Conservation (phyloP, 2,888 invertebrate species). For the Drosophila incognita region DNA sequence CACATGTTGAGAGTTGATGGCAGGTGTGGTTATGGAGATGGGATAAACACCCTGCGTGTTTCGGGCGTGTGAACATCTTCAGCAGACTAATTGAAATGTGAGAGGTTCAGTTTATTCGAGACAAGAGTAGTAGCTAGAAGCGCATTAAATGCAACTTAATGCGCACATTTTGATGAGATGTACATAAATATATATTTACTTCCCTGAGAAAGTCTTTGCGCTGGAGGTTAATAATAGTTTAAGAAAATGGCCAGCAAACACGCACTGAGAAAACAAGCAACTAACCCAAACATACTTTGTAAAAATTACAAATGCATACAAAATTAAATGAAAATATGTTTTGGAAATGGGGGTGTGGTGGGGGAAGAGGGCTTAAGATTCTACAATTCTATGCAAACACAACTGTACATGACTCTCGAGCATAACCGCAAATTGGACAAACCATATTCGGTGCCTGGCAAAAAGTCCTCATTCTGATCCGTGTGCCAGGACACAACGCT, state of each 20-base stretch:
- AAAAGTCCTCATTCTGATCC: conserved; percentile 86
- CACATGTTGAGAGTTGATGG: conserved; percentile 27
- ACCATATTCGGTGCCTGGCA: conserved; percentile 85
- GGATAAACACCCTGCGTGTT: conserved; percentile 56
- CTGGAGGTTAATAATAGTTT: conserved; percentile 65
- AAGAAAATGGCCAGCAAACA: conserved; percentile 58
- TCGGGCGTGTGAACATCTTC: conserved; percentile 62
- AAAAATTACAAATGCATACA: conserved; percentile 25
- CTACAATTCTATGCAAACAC: conserved; percentile 18
- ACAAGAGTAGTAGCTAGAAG: conserved; percentile 24
- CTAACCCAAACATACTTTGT: conserved; percentile 24
- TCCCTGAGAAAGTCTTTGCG: conserved; percentile 63
- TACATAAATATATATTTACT: conserved; percentile 61
- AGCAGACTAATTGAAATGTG: conserved; percentile 70
- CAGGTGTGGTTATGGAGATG: not conserved
- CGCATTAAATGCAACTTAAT: conserved; percentile 61
- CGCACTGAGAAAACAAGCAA: conserved; percentile 52
- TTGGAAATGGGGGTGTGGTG: conserved; percentile 5
- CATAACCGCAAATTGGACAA: conserved; percentile 66
- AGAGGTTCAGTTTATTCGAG: conserved; percentile 29
- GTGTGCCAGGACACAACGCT: conserved; percentile 94
- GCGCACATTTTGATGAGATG: conserved; percentile 50
- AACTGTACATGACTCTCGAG: conserved; percentile 23
- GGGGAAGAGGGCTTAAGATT: conserved; percentile 18
- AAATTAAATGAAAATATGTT: conserved; percentile 46